A percentile compares a stretch with the other conserved stretches of the same genome.
Conservation (phyloP, 2,113 vertebrate genomes). For the Lasiurus cinereus region DNA sequence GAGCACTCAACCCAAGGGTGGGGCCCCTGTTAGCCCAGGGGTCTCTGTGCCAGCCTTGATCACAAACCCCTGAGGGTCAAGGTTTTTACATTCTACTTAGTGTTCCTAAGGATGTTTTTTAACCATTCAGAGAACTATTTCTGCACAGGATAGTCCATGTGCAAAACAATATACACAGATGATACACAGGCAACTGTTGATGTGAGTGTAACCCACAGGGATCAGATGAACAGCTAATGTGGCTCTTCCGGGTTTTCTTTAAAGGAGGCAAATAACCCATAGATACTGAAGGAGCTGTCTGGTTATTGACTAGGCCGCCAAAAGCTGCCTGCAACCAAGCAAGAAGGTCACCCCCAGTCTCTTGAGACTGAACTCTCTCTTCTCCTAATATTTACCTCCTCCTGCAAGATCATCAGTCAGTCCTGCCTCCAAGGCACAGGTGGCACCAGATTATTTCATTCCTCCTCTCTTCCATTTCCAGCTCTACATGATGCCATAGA, state of each 20-base stretch:
- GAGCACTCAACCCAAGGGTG: background rate
- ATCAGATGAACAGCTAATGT: background rate
- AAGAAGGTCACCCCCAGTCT: background rate
- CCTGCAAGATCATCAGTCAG: background rate
- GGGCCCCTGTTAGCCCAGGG: background rate
- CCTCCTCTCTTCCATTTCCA: background rate
- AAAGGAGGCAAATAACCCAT: background rate
- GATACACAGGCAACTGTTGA: background rate
- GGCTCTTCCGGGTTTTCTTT: background rate
- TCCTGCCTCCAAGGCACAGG: too few species aligned
- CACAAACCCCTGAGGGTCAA: background rate
- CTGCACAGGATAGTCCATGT: background rate
- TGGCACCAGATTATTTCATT: background rate
- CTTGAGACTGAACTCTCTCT: background rate
- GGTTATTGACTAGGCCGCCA: background rate
- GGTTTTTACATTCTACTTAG: background rate
- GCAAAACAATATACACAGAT: background rate
- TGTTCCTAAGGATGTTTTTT: background rate
- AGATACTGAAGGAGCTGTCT: background rate
- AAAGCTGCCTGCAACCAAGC: background rate
- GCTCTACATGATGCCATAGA: background rate
- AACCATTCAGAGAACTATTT: background rate
- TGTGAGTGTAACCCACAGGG: background rate
- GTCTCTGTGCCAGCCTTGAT: too few species aligned
- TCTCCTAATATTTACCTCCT: too few species aligned